Conservation (phyloP, 2,797 vertebrate species). For the Scyliorhinus canicula region DNA sequence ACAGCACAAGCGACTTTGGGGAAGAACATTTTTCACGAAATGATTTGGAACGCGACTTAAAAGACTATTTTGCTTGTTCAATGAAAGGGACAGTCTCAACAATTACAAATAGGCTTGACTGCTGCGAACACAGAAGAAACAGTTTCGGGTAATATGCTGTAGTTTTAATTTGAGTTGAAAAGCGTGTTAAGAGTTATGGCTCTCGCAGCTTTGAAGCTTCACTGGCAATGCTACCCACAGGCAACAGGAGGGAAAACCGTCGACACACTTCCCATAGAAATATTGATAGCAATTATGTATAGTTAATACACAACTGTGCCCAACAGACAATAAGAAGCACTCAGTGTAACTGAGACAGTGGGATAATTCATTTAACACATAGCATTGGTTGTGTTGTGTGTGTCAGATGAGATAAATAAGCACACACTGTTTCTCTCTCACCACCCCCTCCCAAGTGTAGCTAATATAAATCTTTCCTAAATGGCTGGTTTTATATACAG, state of each 20-base stretch:
- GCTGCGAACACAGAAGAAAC: background rate
- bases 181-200: conserved; percentile 17
- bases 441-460: background rate
- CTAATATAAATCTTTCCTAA: conserved; percentile 26
- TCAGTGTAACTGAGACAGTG: conserved; percentile 34
- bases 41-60: background rate
- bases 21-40: background rate
- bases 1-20: too few relatives aligned
- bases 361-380: conserved; percentile 30
- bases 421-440: background rate
- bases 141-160: background rate
- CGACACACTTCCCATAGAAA: background rate
- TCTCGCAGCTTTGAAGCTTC: conserved; percentile 11
- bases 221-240: background rate
- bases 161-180: conserved; percentile 30
- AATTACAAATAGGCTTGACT: background rate
- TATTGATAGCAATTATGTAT: conserved; percentile 32
- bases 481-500: background rate
- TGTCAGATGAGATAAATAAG: conserved; percentile 28
- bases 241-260: background rate
- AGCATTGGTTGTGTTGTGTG: conserved; percentile 15
- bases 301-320: conserved; percentile 1
- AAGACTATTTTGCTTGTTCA: background rate
- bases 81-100: background rate
- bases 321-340: conserved; percentile 9